A percentile compares a stretch with the other conserved stretches of the same genome.
These are phyloP conservation scores for Rhingia campestris DNA, from an alignment of 2,888 invertebrate genomes.

Conservation along the genomic window DNA sequence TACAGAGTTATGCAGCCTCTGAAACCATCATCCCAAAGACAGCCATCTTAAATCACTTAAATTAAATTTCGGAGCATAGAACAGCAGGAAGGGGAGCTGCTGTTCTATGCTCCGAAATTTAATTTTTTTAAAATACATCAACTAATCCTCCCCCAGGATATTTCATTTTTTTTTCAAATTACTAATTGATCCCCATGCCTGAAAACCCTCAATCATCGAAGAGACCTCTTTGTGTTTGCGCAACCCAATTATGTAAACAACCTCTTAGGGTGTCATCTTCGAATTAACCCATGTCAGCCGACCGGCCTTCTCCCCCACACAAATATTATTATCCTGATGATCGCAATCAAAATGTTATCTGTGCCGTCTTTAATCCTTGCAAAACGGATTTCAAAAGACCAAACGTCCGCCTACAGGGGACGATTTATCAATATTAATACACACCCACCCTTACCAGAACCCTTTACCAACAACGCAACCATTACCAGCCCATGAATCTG, in stretches of 20 bases:
- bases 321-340: conserved; percentile 37
- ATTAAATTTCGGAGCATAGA: too few relatives aligned
- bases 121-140: too few relatives aligned
- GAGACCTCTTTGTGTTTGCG: background rate
- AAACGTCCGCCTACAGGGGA: conserved; percentile 6
- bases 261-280: conserved; percentile 40
- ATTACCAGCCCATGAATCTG: conserved; percentile 42
- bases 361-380: conserved; percentile 61
- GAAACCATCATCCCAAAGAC: too few relatives aligned
- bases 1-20: too few relatives aligned
- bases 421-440: conserved; percentile 44
- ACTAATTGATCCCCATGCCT: background rate
- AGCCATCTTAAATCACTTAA: too few relatives aligned
- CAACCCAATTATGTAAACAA: conserved; percentile 53
- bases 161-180: background rate
- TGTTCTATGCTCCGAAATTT: too few relatives aligned
- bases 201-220: too few relatives aligned
- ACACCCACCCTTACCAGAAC: conserved; percentile 11
- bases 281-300: conserved; percentile 32
- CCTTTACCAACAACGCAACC: conserved; percentile 22
- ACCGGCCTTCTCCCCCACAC: background rate
- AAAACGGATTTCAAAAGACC: conserved; percentile 23
- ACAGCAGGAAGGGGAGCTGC: too few relatives aligned
- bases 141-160: too few relatives aligned
- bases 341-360: conserved; percentile 39